Percentiles rank a stretch among this genome's conserved stretches.
Conservation (phyloP, 2,113 vertebrate species). For the Artemisiospiza belli region DNA sequence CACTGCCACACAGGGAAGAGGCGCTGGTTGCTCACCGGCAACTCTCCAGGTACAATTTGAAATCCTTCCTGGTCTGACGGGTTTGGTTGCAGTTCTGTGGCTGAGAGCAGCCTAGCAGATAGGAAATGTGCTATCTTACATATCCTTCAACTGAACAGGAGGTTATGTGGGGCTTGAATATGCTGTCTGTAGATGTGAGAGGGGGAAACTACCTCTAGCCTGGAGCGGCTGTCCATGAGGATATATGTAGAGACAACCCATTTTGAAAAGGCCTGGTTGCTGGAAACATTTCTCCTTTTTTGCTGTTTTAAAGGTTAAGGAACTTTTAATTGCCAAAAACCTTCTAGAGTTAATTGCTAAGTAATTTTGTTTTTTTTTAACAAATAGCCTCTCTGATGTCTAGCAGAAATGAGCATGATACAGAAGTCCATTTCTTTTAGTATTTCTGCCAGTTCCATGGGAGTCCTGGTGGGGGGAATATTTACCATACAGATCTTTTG, state of each 20-base stretch:
- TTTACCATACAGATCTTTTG: not conserved
- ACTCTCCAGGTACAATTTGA: not conserved
- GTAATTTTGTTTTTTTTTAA: not conserved
- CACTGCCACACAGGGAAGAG: not conserved
- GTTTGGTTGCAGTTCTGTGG: not conserved
- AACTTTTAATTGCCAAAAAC: not conserved
- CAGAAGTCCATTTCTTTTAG: not conserved
- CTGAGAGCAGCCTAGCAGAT: not conserved
- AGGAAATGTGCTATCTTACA: conserved; percentile 31
- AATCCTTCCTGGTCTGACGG: not conserved
- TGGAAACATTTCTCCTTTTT: not conserved
- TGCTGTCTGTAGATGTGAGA: not conserved
- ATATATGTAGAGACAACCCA: not conserved
- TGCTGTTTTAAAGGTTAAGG: not conserved
- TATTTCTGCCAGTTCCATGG: not conserved
- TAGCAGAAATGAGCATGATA: not conserved
- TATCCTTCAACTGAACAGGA: conserved; percentile 21
- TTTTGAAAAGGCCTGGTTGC: not conserved
- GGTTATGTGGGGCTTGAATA: not conserved
- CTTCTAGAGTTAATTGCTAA: not conserved
- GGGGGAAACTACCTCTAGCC: not conserved
- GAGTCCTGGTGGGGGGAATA: not conserved
- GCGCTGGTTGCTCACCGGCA: not conserved
- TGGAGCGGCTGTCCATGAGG: not conserved
- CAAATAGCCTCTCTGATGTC: not conserved